Evolutionary conservation across 1,140 invertebrate genomes (phyloP).

Genomic region (Achatina immaculata): DNA sequence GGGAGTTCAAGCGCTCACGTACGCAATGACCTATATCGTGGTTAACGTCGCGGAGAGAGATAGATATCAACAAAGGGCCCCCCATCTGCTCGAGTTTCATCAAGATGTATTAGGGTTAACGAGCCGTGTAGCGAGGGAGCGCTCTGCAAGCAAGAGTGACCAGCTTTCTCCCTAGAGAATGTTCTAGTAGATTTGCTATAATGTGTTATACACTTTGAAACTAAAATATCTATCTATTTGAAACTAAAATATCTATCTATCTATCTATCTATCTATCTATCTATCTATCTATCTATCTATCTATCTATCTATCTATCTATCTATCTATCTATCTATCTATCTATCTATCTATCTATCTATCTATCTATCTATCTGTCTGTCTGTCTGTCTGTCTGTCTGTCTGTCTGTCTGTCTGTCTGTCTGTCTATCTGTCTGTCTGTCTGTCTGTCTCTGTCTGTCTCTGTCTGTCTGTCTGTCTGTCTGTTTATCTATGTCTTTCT

Average conservation of each 20-base stretch:
- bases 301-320: background rate
- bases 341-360: background rate
- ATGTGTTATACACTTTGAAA: too few species aligned
- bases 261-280: background rate
- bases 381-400: background rate
- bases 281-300: background rate
- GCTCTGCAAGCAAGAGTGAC: too few species aligned
- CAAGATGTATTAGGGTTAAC: too few species aligned
- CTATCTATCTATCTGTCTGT: background rate
- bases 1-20: too few species aligned
- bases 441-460: background rate
- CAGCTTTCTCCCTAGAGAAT: too few species aligned
- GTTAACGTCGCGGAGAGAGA: too few species aligned
- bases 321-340: background rate
- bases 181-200: too few species aligned
- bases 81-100: too few species aligned
- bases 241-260: background rate
- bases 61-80: too few species aligned
- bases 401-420: background rate
- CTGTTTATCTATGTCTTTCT: background rate
- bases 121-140: too few species aligned
- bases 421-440: background rate
- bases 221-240: too few species aligned
- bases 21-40: too few species aligned
- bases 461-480: background rate